Evolutionary conservation across 2,888 invertebrate genomes (phyloP).

Genomic region (Xanthorhoe spadicearia): DNA sequence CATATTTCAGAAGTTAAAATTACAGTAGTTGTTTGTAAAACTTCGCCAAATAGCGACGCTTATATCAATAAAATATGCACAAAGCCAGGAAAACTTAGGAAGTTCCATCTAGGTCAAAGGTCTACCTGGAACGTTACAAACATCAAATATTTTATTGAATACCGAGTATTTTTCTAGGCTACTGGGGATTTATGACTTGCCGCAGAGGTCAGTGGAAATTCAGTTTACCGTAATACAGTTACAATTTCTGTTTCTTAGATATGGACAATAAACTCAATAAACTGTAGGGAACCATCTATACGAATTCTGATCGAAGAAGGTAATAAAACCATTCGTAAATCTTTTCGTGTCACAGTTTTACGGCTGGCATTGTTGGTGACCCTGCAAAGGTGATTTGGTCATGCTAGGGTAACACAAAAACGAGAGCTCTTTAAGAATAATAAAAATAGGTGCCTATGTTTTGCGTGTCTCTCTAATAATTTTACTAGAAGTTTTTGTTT

Average conservation of each 20-base stretch:
- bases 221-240: constrained; percentile 17
- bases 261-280: neutral
- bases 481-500: too few species aligned
- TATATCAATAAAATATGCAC: neutral
- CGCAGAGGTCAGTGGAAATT: constrained; percentile 22
- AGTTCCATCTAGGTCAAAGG: constrained; percentile 25
- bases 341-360: neutral
- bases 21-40: neutral
- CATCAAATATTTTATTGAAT: constrained; percentile 32
- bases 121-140: constrained; percentile 22
- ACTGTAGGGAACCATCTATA: neutral
- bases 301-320: neutral
- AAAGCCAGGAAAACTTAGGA: constrained; percentile 8
- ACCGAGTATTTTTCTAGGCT: constrained; percentile 26
- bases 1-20: neutral
- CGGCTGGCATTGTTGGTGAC: neutral
- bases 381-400: neutral
- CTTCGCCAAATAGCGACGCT: constrained; percentile 3
- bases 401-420: neutral
- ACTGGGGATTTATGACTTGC: constrained; percentile 20
- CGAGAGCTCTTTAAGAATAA: too few species aligned
- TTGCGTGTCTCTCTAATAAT: too few species aligned
- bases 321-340: neutral
- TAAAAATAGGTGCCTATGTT: too few species aligned
- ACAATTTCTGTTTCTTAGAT: constrained; percentile 2